These are phyloP conservation scores for Myotis vivesi DNA, from an alignment of 2,797 vertebrate species.

Conservation along the genomic window DNA sequence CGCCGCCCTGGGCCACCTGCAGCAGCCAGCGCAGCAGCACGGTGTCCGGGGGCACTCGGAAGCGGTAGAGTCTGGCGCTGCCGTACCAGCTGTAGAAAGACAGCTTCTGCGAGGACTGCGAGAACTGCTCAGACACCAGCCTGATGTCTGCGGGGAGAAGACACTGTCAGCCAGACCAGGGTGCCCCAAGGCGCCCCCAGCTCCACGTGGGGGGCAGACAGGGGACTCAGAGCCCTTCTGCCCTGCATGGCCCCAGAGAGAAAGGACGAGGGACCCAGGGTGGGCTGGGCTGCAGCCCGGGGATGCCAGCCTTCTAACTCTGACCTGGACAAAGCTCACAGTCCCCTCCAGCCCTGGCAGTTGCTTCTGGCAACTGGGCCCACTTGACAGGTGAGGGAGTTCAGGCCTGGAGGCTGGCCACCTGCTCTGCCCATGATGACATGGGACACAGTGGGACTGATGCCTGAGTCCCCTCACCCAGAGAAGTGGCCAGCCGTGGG, in stretches of 20 bases:
- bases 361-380: neutral
- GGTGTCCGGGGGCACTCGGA: constrained; percentile 90
- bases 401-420: neutral
- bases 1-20: constrained; percentile 85
- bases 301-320: neutral
- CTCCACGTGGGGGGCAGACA: neutral
- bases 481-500: neutral
- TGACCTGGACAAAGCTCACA: neutral
- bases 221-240: neutral
- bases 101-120: constrained; percentile 91
- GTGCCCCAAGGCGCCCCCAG: neutral
- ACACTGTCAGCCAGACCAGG: neutral
- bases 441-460: neutral
- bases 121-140: constrained; percentile 90
- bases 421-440: neutral
- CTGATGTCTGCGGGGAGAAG: constrained; percentile 78
- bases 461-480: neutral
- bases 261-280: no score
- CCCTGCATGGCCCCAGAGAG: neutral
- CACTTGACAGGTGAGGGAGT: neutral
- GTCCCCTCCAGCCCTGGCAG: neutral
- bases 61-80: constrained; percentile 91
- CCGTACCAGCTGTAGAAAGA: constrained; percentile 94
- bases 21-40: constrained; percentile 92
- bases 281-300: neutral